Conservation (phyloP, 2,797 vertebrate genomes). For the Acrocephalus scirpaceus region DNA sequence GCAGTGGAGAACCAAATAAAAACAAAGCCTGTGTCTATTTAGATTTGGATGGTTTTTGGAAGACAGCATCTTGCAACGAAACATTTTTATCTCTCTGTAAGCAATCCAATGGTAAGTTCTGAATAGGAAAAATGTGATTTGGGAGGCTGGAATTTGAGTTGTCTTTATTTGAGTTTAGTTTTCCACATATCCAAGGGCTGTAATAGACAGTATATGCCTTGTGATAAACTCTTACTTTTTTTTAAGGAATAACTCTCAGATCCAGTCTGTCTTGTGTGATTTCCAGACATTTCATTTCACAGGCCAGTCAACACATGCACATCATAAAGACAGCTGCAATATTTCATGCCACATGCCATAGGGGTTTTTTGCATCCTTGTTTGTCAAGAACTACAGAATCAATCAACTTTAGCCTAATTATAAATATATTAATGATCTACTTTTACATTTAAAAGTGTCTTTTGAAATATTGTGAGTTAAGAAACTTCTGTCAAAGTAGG, state of each 20-base stretch:
- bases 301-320: not conserved
- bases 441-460: not conserved
- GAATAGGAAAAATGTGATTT: not conserved
- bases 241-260: not conserved
- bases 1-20: constrained; percentile 80
- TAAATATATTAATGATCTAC: not conserved
- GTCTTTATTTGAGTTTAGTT: not conserved
- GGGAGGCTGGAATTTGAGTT: not conserved
- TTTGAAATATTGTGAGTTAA: not conserved
- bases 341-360: not conserved
- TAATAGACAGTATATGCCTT: not conserved
- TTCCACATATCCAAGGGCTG: not conserved
- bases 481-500: not conserved
- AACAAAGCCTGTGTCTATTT: constrained; percentile 87
- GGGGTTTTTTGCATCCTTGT: not conserved
- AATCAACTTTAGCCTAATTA: not conserved
- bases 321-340: not conserved
- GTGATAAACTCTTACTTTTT: not conserved
- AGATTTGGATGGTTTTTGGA: constrained; percentile 85
- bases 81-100: constrained; percentile 86
- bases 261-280: not conserved
- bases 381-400: not conserved
- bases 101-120: constrained; percentile 80
- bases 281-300: not conserved
- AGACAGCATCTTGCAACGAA: constrained; percentile 81